Evolutionary conservation across 2,888 invertebrate genomes (phyloP).

Genomic region (Salticus scenicus): DNA sequence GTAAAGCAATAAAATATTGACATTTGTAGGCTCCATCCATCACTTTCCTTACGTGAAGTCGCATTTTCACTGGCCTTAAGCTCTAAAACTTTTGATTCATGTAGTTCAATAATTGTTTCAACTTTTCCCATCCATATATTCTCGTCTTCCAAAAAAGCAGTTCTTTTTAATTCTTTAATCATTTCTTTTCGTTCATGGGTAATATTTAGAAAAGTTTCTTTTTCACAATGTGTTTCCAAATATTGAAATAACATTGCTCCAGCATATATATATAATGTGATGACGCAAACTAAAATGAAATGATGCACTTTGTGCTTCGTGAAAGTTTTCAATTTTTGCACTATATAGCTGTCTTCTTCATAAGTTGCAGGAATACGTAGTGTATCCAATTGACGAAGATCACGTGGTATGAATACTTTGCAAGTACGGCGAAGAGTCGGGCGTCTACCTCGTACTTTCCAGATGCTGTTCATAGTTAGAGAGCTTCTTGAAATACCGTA

Average conservation of each 20-base stretch:
- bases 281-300: slow-evolving; percentile 40
- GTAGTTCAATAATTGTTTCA: background rate
- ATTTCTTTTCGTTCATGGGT: slow-evolving; percentile 21
- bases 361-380: slow-evolving; percentile 58
- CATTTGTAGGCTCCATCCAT: slow-evolving; percentile 36
- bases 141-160: background rate
- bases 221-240: slow-evolving; percentile 33
- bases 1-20: slow-evolving; percentile 89
- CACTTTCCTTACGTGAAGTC: background rate
- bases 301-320: slow-evolving; percentile 60
- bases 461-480: slow-evolving; percentile 58
- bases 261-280: slow-evolving; percentile 47
- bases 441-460: slow-evolving; percentile 58
- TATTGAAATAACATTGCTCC: slow-evolving; percentile 57
- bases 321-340: slow-evolving; percentile 57
- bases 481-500: slow-evolving; percentile 56
- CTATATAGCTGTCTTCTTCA: slow-evolving; percentile 53
- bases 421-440: slow-evolving; percentile 59
- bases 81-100: slow-evolving; percentile 33
- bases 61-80: background rate
- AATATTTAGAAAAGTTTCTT: slow-evolving; percentile 19
- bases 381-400: slow-evolving; percentile 53
- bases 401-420: slow-evolving; percentile 61
- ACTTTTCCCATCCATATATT: slow-evolving; percentile 23
- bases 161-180: slow-evolving; percentile 15